Evolutionary conservation across 2,797 vertebrate genomes (phyloP).

Genomic region (Enteromius mattozi): DNA sequence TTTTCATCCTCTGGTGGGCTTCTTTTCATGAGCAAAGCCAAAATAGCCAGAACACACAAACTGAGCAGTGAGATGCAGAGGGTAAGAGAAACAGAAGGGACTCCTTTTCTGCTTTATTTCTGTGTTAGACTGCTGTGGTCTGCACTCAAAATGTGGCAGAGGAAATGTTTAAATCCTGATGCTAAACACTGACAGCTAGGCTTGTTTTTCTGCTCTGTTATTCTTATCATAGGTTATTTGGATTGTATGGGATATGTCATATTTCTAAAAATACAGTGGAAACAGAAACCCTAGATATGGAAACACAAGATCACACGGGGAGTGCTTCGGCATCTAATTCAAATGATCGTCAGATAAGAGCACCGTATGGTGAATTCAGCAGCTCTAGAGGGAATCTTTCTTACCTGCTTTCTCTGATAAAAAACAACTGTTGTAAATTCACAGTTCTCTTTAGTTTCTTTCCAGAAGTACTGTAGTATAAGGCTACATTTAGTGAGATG

Average conservation of each 20-base stretch:
- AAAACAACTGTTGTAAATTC: constrained; percentile 13
- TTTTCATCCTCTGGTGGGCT: constrained; percentile 49
- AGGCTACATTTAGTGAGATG: neutral
- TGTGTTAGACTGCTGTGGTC: constrained; percentile 32
- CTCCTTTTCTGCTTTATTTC: constrained; percentile 28
- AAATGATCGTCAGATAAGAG: constrained; percentile 32
- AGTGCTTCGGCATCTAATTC: constrained; percentile 23
- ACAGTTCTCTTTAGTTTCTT: neutral
- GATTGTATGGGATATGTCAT: constrained; percentile 14
- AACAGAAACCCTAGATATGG: constrained; percentile 14
- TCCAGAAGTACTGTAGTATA: neutral
- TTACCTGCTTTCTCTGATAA: constrained; percentile 19
- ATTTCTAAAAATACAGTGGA: neutral
- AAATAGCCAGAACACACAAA: constrained; percentile 39
- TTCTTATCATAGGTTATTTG: constrained; percentile 34
- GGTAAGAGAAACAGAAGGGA: neutral
- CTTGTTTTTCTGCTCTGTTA: constrained; percentile 29
- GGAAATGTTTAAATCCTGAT: constrained; percentile 27
- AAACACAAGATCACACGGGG: neutral
- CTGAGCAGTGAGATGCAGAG: neutral
- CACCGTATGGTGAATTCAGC: neutral
- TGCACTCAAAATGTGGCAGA: constrained; percentile 1
- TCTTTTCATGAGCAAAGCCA: constrained; percentile 38
- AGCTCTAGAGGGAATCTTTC: constrained; percentile 22
- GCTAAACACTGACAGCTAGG: constrained; percentile 29